These are phyloP conservation scores for Slavum lentiscoides DNA, from an alignment of 2,888 invertebrate genomes.

Conservation along the genomic window DNA sequence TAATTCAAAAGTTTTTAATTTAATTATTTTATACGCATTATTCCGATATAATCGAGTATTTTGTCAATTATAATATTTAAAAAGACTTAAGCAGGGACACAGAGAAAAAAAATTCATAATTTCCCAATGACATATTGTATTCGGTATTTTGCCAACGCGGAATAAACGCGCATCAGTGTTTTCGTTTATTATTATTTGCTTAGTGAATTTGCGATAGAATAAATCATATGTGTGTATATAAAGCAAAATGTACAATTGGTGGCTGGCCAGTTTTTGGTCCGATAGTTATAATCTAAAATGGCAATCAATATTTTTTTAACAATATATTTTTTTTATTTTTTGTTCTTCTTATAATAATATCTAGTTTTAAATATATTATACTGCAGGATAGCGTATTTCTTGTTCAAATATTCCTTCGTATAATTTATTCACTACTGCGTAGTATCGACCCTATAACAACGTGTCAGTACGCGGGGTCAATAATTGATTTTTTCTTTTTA, in stretches of 20 bases:
- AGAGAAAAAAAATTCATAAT: neutral
- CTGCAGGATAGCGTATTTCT: too few species aligned
- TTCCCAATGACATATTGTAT: neutral
- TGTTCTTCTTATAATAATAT: too few species aligned
- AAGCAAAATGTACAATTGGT: neutral
- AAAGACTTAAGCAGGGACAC: neutral
- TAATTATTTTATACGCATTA: neutral
- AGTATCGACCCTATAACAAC: too few species aligned
- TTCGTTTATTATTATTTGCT: neutral
- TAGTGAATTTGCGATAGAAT: neutral
- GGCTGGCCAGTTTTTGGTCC: neutral
- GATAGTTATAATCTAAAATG: conserved; percentile 18
- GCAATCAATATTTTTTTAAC: conserved; percentile 11
- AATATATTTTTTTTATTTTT: too few species aligned
- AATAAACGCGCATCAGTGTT: neutral
- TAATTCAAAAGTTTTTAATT: neutral
- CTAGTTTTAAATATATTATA: too few species aligned
- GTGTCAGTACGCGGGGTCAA: too few species aligned
- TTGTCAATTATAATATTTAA: neutral
- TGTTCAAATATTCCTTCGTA: too few species aligned
- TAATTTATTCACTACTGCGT: too few species aligned
- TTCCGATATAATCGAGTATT: neutral
- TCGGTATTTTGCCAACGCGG: neutral
- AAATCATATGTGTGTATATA: conserved; percentile 17
- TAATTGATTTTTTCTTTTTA: too few species aligned